Base-by-base conservation (phyloP, 2,888 invertebrate species). In the Petrolisthes cinctipes region DNA sequence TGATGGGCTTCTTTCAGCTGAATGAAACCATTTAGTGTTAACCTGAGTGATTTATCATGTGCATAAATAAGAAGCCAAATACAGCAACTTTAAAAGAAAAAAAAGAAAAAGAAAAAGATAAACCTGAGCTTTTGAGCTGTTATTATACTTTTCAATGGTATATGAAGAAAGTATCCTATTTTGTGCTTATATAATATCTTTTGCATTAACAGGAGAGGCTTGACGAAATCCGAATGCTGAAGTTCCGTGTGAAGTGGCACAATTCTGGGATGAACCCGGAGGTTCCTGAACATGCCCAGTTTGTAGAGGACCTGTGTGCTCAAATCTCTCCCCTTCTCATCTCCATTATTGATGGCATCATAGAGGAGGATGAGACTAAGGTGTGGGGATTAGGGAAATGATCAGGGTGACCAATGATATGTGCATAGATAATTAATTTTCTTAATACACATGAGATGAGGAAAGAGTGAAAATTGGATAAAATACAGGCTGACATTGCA, bases 221-320 rank as follows among this genome's bases (percentile, higher is more conserved):
- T 37, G 94, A 95, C 90, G 96, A 96, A 92, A 95, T 96, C 91
- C 96, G 96, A 92, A 95, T 96, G 91, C 95, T 94, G 92, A 91
- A 91, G 88, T 93, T 95, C 91, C 94, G 95, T 86, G 94, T 94
- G 56, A 94, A 93, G 91, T 94, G 93, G 92, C 93, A 93, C 68
- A 94, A 86, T 57, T 93, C 93, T 51, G 94, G 94, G 9, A 91
- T 94, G 61, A 93, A 94, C 92, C 92, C 93, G 23, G 92, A 93
- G 37, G 89, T 91, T 57, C 94, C 94, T 79, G 95, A 95, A 91
- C 95, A 95, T 92, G 92, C 92, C 82, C 94, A 95, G 91, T 96
- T 96, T 93, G 94, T 96, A 61, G 93, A 94, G 80, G 94, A 95
- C 82, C 94, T 96, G 37, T 94, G 94, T 54, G 93, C 94, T 11